Evolutionary conservation across 1,140 invertebrate species (phyloP).

Genomic region (Acromyrmex heyeri): DNA sequence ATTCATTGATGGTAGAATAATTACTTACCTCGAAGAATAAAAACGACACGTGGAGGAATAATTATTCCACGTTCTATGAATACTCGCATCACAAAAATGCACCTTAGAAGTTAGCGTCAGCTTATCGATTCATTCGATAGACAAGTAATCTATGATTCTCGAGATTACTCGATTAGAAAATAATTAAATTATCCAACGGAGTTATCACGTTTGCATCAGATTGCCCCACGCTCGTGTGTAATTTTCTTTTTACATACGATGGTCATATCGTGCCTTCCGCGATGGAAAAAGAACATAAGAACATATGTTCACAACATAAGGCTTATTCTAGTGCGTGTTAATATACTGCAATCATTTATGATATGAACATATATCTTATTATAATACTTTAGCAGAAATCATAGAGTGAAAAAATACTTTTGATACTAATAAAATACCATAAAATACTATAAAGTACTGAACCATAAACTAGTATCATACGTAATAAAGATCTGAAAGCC

Average conservation of each 20-base stretch:
- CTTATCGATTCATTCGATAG: neutral
- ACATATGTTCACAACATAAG: neutral
- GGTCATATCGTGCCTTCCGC: neutral
- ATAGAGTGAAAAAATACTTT: slow-evolving; percentile 15
- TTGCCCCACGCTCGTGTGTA: neutral
- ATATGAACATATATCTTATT: neutral
- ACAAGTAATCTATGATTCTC: slow-evolving; percentile 27
- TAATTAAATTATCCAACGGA: slow-evolving; percentile 29
- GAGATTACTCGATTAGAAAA: slow-evolving; percentile 29
- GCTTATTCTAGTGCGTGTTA: slow-evolving; percentile 6
- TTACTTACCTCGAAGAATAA: neutral
- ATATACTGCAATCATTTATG: neutral
- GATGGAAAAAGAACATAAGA: neutral
- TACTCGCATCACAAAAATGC: neutral
- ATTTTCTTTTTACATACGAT: slow-evolving; percentile 16
- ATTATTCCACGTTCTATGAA: neutral
- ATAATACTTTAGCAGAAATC: slow-evolving; percentile 4
- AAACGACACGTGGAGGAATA: neutral
- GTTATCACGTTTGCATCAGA: slow-evolving; percentile 3
- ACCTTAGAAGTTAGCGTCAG: neutral
- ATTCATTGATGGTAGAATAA: neutral
- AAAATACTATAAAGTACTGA: neutral
- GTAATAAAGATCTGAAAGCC: neutral
- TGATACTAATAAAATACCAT: neutral
- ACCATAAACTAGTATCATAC: neutral